Percentiles rank a stretch among this genome's conserved stretches.
Evolutionary conservation across 2,888 invertebrate genomes (phyloP).

Genomic region (Ophioninae sp.): DNA sequence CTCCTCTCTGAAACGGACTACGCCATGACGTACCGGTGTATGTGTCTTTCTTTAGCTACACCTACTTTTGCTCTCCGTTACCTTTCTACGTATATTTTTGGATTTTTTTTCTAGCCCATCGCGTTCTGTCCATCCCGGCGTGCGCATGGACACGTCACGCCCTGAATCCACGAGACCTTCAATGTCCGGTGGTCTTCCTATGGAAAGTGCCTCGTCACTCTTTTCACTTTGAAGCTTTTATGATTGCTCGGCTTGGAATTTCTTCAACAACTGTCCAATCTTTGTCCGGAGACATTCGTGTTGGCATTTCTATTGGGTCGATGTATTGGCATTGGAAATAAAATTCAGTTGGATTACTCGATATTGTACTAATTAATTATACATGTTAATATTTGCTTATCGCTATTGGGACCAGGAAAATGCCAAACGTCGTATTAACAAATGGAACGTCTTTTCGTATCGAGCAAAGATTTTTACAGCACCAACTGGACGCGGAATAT

Average conservation of each 20-base stretch:
- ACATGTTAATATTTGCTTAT: no score
- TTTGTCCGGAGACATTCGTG: no score
- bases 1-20: not conserved
- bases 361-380: no score
- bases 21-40: not conserved
- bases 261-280: no score
- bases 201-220: no score
- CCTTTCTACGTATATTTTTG: constrained; percentile 27
- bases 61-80: constrained; percentile 18
- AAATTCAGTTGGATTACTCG: no score
- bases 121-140: constrained; percentile 40
- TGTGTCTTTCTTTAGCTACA: not conserved
- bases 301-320: no score
- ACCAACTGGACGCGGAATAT: not conserved
- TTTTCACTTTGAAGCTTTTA: not conserved
- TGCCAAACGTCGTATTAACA: not conserved
- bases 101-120: constrained; percentile 50
- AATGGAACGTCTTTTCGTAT: not conserved
- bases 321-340: no score
- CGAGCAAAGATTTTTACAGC: not conserved
- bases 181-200: not conserved
- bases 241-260: no score
- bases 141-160: constrained; percentile 20
- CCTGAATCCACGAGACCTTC: not conserved
- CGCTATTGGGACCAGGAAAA: not conserved